Percentiles rank a stretch among this genome's conserved stretches.
Evolutionary conservation across 2,113 vertebrate genomes (phyloP).

Genomic region (Hippocampus comes): DNA sequence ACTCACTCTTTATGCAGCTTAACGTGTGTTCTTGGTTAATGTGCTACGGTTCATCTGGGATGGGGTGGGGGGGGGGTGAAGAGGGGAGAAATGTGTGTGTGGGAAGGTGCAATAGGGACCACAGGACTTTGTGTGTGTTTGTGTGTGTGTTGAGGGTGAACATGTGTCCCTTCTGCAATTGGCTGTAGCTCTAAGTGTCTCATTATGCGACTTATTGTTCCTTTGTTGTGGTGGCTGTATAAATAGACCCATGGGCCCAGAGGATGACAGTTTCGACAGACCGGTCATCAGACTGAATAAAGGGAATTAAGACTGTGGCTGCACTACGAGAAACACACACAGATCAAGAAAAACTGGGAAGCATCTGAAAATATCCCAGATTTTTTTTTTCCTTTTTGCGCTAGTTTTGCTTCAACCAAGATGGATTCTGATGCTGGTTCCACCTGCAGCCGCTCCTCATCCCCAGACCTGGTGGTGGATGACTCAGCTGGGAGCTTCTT

Average conservation of each 20-base stretch:
- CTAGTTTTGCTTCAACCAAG: conserved; percentile 14
- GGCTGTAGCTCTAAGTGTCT: conserved; percentile 73
- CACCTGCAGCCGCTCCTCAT: conserved; percentile 75
- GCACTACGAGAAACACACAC: conserved; percentile 13
- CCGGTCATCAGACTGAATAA: conserved; percentile 19
- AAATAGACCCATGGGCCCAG: conserved; percentile 66
- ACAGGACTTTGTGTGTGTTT: conserved; percentile 27
- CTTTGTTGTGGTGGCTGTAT: conserved; percentile 74
- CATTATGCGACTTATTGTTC: conserved; percentile 80
- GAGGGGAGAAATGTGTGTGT: conserved; percentile 48
- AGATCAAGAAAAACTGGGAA: conserved; percentile 7
- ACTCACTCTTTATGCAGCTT: conserved; percentile 25
- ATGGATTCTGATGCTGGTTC: conserved; percentile 78
- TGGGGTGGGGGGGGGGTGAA: conserved; percentile 1
- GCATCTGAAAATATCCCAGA: background rate
- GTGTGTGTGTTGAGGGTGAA: conserved; percentile 35
- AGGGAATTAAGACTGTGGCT: conserved; percentile 22
- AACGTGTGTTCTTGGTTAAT: conserved; percentile 56
- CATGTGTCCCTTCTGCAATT: conserved; percentile 76
- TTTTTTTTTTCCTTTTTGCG: background rate
- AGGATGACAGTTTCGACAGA: conserved; percentile 55
- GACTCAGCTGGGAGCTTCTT: conserved; percentile 64
- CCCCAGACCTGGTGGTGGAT: conserved; percentile 75
- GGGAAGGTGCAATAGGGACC: conserved; percentile 53
- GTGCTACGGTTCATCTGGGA: conserved; percentile 41